These are phyloP conservation scores for Nezara viridula DNA, from an alignment of 2,888 invertebrate genomes.

Conservation along the genomic window DNA sequence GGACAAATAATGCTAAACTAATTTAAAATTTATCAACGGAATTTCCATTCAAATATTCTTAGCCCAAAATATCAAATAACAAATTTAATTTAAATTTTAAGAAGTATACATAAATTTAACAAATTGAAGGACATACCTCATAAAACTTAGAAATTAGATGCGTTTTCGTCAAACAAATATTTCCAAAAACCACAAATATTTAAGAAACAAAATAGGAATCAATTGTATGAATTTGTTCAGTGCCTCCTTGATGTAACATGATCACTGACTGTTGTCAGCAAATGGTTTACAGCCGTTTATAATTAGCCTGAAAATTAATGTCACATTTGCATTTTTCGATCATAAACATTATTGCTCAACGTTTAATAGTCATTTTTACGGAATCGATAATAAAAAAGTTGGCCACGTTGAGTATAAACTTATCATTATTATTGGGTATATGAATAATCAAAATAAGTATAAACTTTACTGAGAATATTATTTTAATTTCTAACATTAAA, in stretches of 20 bases:
- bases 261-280: neutral
- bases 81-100: neutral
- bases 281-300: neutral
- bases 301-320: neutral
- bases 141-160: neutral
- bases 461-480: too few relatives aligned
- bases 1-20: neutral
- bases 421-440: too few relatives aligned
- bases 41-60: neutral
- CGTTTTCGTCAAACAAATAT: neutral
- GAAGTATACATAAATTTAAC: neutral
- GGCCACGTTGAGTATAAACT: too few relatives aligned
- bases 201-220: neutral
- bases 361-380: neutral
- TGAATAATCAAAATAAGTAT: too few relatives aligned
- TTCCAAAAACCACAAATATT: neutral
- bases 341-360: constrained; percentile 3
- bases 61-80: neutral
- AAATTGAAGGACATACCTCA: neutral
- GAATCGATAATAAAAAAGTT: too few relatives aligned
- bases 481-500: too few relatives aligned
- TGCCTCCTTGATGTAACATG: neutral
- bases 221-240: too few relatives aligned
- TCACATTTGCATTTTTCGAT: neutral
- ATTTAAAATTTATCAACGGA: neutral